Evolutionary conservation across 2,113 vertebrate species (phyloP).

Genomic region (Dicerorhinus sumatrensis): DNA sequence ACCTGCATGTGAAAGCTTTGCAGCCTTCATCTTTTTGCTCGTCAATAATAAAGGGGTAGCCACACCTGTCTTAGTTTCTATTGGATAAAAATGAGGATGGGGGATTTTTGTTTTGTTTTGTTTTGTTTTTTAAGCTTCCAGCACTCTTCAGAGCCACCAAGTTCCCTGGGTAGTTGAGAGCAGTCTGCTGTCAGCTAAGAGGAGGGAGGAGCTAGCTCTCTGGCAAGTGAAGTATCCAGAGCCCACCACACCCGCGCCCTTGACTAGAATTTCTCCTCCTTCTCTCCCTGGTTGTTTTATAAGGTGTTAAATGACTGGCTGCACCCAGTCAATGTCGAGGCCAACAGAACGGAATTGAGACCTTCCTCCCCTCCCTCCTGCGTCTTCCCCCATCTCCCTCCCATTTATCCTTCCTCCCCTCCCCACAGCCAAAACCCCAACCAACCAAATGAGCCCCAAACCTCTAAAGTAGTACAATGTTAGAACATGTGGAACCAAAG

Average conservation of each 20-base stretch:
- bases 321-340: neutral
- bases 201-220: neutral
- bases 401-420: neutral
- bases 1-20: neutral
- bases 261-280: neutral
- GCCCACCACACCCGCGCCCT: neutral
- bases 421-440: neutral
- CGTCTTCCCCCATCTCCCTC: accelerated
- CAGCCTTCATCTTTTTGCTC: neutral
- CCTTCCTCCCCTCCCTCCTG: neutral
- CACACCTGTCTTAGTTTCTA: neutral
- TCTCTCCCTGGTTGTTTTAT: neutral
- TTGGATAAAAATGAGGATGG: neutral
- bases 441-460: neutral
- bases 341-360: neutral
- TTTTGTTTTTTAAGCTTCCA: neutral
- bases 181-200: neutral
- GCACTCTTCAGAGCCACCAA: neutral
- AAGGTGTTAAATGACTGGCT: neutral
- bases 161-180: neutral
- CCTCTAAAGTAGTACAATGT: neutral
- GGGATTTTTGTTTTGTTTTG: neutral
- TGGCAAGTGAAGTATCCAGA: neutral
- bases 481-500: neutral
- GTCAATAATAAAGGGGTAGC: neutral